phyloP scores from a whole-genome alignment of 2,888 invertebrate genomes.

The Phortica okadai region DNA sequence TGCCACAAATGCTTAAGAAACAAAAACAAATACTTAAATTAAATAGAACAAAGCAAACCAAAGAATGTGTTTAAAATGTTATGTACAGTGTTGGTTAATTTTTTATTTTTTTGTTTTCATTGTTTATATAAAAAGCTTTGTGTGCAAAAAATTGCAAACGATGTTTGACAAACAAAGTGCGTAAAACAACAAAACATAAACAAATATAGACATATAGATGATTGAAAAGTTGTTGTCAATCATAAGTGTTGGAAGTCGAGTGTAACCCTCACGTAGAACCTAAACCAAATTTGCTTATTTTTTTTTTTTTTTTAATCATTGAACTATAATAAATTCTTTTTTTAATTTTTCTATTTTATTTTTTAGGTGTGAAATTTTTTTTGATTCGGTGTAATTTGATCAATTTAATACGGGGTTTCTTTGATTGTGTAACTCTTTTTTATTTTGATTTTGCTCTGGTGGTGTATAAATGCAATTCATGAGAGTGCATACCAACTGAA shows the following conservation, averaged over 20 bases:
- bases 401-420: not conserved
- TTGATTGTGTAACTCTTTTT: constrained; percentile 28
- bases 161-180: too few species aligned
- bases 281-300: too few species aligned
- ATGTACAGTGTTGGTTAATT: constrained; percentile 31
- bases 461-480: constrained; percentile 73
- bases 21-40: not conserved
- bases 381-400: not conserved
- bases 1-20: too few species aligned
- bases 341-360: not conserved
- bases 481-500: constrained; percentile 88
- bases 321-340: not conserved
- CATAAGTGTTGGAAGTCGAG: too few species aligned
- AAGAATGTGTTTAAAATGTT: not conserved
- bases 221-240: too few species aligned
- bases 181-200: too few species aligned
- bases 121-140: too few species aligned
- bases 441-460: constrained; percentile 47
- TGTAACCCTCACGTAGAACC: too few species aligned
- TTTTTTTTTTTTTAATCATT: not conserved
- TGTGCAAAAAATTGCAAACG: too few species aligned
- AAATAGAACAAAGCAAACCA: not conserved
- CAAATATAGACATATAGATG: too few species aligned
- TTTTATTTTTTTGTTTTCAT: constrained; percentile 15
- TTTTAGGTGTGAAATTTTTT: not conserved